phyloP scores from a whole-genome alignment of 2,888 invertebrate genomes.

The Rhodophaea formosa region DNA sequence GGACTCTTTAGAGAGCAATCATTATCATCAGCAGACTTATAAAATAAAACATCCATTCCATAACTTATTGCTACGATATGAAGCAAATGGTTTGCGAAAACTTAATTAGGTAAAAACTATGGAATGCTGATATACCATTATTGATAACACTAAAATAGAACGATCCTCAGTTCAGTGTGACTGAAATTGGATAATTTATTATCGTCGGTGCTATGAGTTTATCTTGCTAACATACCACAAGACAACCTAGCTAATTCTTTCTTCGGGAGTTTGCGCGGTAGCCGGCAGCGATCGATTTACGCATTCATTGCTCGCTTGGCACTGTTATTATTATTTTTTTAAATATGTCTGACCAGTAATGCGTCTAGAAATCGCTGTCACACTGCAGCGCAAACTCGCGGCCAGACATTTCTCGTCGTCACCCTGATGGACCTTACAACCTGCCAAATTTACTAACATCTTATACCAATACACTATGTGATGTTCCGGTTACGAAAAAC shows the following conservation, averaged over 20 bases:
- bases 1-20: conserved; percentile 9
- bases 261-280: neutral
- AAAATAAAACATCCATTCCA: neutral
- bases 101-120: neutral
- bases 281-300: too few relatives aligned
- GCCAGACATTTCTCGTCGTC: conserved; percentile 1
- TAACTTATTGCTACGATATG: neutral
- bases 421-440: conserved; percentile 22
- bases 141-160: conserved; percentile 2
- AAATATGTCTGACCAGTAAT: too few relatives aligned
- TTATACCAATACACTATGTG: conserved; percentile 9
- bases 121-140: conserved; percentile 3
- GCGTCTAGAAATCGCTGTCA: too few relatives aligned
- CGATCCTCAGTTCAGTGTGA: conserved; percentile 20
- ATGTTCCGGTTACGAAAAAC: neutral
- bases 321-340: too few relatives aligned
- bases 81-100: neutral
- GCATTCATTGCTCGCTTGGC: too few relatives aligned
- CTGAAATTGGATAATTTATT: conserved; percentile 21
- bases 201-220: conserved; percentile 49
- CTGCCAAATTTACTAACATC: conserved; percentile 24
- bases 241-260: conserved; percentile 61
- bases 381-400: too few relatives aligned
- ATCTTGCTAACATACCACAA: conserved; percentile 67
- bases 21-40: neutral